Evolutionary conservation across 2,888 invertebrate species (phyloP).

Genomic region (Ennomos fuscantarius): DNA sequence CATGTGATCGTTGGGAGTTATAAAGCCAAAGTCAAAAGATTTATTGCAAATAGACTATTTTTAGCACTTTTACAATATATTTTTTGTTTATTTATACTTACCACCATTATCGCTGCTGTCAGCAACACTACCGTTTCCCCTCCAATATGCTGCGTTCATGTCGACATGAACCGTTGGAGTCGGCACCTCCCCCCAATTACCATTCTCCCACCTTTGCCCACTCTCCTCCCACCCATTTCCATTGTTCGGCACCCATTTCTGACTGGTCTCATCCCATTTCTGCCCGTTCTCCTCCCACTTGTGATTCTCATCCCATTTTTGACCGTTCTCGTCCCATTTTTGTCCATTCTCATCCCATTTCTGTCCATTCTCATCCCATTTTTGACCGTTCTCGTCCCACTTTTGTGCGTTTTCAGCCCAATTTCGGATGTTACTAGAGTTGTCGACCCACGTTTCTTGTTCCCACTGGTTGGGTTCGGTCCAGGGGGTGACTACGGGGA

Average conservation of each 20-base stretch:
- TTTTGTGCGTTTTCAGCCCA: slow-evolving; percentile 72
- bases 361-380: slow-evolving; percentile 55
- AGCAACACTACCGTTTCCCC: slow-evolving; percentile 75
- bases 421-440: slow-evolving; percentile 65
- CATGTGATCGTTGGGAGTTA: too few relatives aligned
- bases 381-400: slow-evolving; percentile 59
- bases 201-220: slow-evolving; percentile 64
- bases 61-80: too few relatives aligned
- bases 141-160: slow-evolving; percentile 74
- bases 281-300: slow-evolving; percentile 53
- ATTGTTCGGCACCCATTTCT: slow-evolving; percentile 55
- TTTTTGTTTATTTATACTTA: slow-evolving; percentile 36
- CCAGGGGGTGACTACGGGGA: slow-evolving; percentile 62
- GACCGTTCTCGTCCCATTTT: slow-evolving; percentile 56
- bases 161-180: slow-evolving; percentile 79
- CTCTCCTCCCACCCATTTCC: slow-evolving; percentile 65
- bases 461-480: slow-evolving; percentile 54
- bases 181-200: slow-evolving; percentile 73
- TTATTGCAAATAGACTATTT: too few relatives aligned
- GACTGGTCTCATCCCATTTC: slow-evolving; percentile 52
- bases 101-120: slow-evolving; percentile 83
- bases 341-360: slow-evolving; percentile 62
- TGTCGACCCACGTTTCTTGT: slow-evolving; percentile 71
- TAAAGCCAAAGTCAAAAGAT: too few relatives aligned
- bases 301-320: slow-evolving; percentile 57